phyloP scores from a whole-genome alignment of 2,888 invertebrate genomes.

The Eilema caniola region DNA sequence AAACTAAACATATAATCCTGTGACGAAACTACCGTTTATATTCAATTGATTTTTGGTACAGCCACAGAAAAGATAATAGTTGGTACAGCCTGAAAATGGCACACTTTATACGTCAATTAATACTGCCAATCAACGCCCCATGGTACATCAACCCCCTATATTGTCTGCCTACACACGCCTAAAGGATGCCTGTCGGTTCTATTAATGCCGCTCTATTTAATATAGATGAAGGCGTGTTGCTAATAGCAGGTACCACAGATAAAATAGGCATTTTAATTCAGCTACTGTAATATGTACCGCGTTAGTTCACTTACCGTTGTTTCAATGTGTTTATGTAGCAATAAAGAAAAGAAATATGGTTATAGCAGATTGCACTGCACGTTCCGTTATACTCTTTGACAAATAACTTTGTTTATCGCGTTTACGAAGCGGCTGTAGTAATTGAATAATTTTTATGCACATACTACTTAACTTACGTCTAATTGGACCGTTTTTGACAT shows the following conservation, averaged over 20 bases:
- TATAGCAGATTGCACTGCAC: constrained; percentile 13
- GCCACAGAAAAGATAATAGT: too few relatives aligned
- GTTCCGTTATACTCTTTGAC: constrained; percentile 6
- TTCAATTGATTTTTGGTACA: too few relatives aligned
- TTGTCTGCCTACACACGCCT: too few relatives aligned
- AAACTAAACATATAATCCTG: too few relatives aligned
- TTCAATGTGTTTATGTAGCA: constrained; percentile 17
- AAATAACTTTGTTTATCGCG: background rate
- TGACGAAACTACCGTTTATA: too few relatives aligned
- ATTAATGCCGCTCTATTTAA: constrained; percentile 49
- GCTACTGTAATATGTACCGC: constrained; percentile 40
- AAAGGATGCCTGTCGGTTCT: background rate
- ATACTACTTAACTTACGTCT: too few relatives aligned
- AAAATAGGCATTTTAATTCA: constrained; percentile 39
- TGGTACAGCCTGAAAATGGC: too few relatives aligned
- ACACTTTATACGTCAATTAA: too few relatives aligned
- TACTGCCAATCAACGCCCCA: too few relatives aligned
- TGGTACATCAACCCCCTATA: too few relatives aligned
- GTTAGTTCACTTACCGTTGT: constrained; percentile 32
- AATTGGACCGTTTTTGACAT: too few relatives aligned
- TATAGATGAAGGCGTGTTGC: constrained; percentile 54
- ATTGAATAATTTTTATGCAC: background rate
- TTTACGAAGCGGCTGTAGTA: background rate
- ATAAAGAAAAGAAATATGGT: constrained; percentile 13
- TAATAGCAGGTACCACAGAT: constrained; percentile 42